Evolutionary conservation across 2,888 invertebrate species (phyloP).

Genomic region (Cylindroiulus punctatus): DNA sequence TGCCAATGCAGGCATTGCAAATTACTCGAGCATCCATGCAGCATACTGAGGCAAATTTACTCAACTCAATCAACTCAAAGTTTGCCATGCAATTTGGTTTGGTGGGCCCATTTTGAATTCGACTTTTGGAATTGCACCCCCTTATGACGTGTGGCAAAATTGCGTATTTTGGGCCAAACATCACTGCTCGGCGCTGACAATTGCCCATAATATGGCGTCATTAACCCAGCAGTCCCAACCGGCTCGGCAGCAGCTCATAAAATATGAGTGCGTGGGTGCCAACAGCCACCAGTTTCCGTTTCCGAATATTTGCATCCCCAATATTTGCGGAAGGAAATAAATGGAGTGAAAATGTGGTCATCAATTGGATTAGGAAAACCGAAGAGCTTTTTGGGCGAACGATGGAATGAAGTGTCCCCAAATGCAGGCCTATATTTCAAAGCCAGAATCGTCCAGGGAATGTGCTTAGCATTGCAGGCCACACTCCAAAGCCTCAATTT

Average conservation of each 20-base stretch:
- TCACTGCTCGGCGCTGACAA: not conserved
- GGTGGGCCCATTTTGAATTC: too few relatives aligned
- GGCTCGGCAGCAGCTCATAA: not conserved
- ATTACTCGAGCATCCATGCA: too few relatives aligned
- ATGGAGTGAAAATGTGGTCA: slow-evolving; percentile 27
- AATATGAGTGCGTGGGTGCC: not conserved
- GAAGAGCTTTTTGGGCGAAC: slow-evolving; percentile 23
- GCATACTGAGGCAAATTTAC: too few relatives aligned
- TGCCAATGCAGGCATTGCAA: too few relatives aligned
- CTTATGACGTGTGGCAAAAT: too few relatives aligned
- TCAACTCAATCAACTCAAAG: too few relatives aligned
- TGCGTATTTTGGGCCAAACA: not conserved
- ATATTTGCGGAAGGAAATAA: slow-evolving; percentile 23
- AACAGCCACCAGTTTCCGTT: not conserved
- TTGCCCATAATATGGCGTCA: not conserved
- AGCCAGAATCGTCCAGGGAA: not conserved
- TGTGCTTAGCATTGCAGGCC: slow-evolving; percentile 20
- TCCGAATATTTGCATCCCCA: slow-evolving; percentile 15
- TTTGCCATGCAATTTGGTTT: too few relatives aligned
- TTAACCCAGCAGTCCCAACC: not conserved
- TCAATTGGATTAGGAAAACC: slow-evolving; percentile 14
- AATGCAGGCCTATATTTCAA: not conserved
- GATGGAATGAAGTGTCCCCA: slow-evolving; percentile 13
- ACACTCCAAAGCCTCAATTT: slow-evolving; percentile 21
- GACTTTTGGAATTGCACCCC: not conserved